These are phyloP conservation scores for Oithona nana DNA, from an alignment of 2,888 invertebrate species.

Conservation along the genomic window DNA sequence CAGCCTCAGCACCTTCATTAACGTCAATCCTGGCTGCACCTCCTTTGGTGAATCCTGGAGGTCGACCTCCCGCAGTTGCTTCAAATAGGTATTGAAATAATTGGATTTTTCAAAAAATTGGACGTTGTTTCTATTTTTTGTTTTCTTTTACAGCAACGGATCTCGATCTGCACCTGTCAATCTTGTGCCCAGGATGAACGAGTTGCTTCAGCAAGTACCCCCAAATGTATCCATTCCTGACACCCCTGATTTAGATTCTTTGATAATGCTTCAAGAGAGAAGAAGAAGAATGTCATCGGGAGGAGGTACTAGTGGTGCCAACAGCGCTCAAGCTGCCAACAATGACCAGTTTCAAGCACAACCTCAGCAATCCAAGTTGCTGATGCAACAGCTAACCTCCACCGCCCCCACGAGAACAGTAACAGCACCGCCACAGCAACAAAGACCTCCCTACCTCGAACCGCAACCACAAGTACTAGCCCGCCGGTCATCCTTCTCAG, in stretches of 20 bases:
- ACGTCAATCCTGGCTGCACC: neutral
- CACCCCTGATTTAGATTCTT: neutral
- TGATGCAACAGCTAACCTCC: neutral
- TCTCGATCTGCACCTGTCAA: neutral
- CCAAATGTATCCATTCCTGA: slow-evolving; percentile 6
- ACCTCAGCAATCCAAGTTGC: neutral
- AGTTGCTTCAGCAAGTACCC: slow-evolving; percentile 4
- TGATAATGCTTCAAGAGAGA: neutral
- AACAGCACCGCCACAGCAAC: neutral
- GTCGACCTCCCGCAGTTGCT: neutral
- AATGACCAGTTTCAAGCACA: neutral
- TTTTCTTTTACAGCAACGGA: too few relatives aligned
- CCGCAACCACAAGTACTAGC: neutral
- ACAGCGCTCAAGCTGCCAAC: neutral
- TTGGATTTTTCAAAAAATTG: too few relatives aligned
- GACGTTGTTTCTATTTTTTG: too few relatives aligned
- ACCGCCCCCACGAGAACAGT: neutral
- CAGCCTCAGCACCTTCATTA: neutral
- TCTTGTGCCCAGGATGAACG: slow-evolving; percentile 9
- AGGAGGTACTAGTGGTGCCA: neutral
- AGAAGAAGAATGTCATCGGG: neutral
- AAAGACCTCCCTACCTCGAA: neutral
- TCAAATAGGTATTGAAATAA: neutral
- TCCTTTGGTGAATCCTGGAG: neutral
- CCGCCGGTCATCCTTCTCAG: neutral